Evolutionary conservation across 1,140 invertebrate genomes (phyloP).

Genomic region (Gryon sp.): DNA sequence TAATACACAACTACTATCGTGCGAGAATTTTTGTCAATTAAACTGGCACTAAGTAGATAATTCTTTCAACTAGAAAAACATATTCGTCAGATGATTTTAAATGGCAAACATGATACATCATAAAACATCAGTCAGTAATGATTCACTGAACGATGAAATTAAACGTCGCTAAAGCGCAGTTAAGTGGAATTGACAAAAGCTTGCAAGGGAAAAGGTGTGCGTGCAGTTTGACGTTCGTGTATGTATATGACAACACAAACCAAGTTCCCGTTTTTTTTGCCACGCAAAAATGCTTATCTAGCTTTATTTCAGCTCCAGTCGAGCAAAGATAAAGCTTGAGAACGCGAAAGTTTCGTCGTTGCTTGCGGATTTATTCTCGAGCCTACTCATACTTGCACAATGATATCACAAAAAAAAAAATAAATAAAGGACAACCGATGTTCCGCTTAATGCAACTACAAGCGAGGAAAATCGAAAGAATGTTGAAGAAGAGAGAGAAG

Average conservation of each 20-base stretch:
- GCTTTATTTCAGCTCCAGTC: conserved; percentile 52
- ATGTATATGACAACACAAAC: conserved; percentile 44
- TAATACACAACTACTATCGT: no score
- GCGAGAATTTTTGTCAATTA: no score
- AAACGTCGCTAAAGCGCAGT: conserved; percentile 39
- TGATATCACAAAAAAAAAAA: conserved; percentile 25
- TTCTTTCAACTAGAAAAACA: not conserved
- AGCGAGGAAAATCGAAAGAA: no score
- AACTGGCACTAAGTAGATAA: no score
- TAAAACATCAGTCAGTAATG: conserved; percentile 47
- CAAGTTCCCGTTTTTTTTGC: conserved; percentile 25
- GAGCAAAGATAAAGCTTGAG: conserved; percentile 56
- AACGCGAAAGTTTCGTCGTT: conserved; percentile 53
- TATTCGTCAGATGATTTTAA: conserved; percentile 6
- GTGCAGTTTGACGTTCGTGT: conserved; percentile 1
- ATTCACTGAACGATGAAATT: conserved; percentile 61
- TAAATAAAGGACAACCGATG: no score
- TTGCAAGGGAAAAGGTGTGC: conserved; percentile 21
- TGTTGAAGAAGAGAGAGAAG: not conserved
- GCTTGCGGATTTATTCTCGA: conserved; percentile 57
- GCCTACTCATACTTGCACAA: conserved; percentile 25
- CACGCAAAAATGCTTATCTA: conserved; percentile 62
- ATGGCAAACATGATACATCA: conserved; percentile 5
- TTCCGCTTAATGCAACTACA: not conserved
- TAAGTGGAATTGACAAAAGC: conserved; percentile 52